Percentiles rank a stretch among this genome's conserved stretches.
Evolutionary conservation across 2,113 vertebrate genomes (phyloP).

Genomic region (Ceyx cyanopectus): DNA sequence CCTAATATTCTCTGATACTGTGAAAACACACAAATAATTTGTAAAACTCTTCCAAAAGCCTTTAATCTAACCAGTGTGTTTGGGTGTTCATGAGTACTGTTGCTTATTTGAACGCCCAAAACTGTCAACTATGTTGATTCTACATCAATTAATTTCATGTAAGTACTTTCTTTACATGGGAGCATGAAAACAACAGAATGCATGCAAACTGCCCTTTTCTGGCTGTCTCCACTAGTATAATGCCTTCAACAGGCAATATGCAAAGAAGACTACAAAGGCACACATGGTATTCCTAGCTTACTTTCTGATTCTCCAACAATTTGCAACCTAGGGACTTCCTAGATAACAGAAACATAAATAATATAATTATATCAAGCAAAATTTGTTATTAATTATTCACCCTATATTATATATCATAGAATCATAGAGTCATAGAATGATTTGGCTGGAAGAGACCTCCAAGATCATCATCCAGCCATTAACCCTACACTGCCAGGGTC

Average conservation of each 20-base stretch:
- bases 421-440: no score
- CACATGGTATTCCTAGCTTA: background rate
- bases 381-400: constrained; percentile 17
- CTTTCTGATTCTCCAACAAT: background rate
- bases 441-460: no score
- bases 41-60: background rate
- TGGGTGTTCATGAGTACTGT: background rate
- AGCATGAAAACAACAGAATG: background rate
- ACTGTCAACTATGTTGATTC: background rate
- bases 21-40: background rate
- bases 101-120: background rate
- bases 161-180: fast-evolving
- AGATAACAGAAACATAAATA: background rate
- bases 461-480: no score
- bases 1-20: no score
- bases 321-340: background rate
- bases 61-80: background rate
- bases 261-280: background rate
- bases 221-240: background rate
- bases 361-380: background rate
- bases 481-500: no score
- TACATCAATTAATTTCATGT: background rate
- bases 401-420: no score
- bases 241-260: background rate
- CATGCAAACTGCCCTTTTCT: background rate